Conservation (phyloP, 2,113 vertebrate species). For the Myiozetetes cayanensis region DNA sequence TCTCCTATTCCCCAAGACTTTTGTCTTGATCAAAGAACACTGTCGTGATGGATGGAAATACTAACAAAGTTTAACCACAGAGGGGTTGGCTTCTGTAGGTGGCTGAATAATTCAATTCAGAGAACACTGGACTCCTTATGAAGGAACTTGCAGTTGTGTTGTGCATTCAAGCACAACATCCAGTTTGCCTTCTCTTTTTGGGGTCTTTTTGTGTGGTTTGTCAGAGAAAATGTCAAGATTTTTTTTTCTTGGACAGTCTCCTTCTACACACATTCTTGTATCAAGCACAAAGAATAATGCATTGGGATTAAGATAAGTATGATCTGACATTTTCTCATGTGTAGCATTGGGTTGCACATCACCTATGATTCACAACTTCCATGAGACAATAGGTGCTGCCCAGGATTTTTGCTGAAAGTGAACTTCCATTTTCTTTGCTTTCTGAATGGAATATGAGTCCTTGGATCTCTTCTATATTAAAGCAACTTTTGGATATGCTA, state of each 20-base stretch:
- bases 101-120: background rate
- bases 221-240: background rate
- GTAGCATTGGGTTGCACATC: background rate
- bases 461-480: background rate
- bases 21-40: background rate
- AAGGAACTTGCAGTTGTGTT: background rate
- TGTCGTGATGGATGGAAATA: background rate
- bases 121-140: background rate
- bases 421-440: conserved; percentile 9
- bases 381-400: background rate
- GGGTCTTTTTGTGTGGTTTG: background rate
- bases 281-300: background rate
- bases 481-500: background rate
- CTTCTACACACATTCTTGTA: background rate
- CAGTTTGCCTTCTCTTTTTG: background rate
- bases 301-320: background rate
- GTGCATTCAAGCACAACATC: background rate
- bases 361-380: background rate
- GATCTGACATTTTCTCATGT: background rate
- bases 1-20: background rate
- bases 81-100: background rate
- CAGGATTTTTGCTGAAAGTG: background rate
- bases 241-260: background rate
- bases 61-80: background rate
- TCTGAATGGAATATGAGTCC: conserved; percentile 19